Evolutionary conservation across 2,888 invertebrate species (phyloP).

Genomic region (Crepidodera aurea): DNA sequence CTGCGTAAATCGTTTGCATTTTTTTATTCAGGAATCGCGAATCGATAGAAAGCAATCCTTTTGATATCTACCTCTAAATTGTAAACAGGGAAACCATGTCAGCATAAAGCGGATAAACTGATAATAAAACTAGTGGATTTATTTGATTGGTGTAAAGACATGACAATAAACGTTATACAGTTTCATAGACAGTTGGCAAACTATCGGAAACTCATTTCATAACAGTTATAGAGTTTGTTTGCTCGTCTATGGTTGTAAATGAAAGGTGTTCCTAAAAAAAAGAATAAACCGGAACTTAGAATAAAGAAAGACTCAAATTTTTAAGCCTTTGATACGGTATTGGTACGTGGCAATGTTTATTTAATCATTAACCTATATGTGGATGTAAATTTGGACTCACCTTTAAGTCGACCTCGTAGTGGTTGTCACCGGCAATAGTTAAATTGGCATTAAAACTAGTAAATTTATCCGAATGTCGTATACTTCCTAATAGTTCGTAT

Average conservation of each 20-base stretch:
- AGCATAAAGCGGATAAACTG: background rate
- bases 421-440: slow-evolving; percentile 55
- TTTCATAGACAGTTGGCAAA: background rate
- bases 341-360: no score
- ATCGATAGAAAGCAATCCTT: slow-evolving; percentile 8
- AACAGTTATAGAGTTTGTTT: background rate
- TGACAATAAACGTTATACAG: slow-evolving; percentile 10
- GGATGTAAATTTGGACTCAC: slow-evolving; percentile 44
- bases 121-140: slow-evolving; percentile 8
- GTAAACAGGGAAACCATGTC: background rate
- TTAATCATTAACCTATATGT: no score
- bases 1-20: background rate
- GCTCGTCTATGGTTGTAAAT: background rate
- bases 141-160: slow-evolving; percentile 3
- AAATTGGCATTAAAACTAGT: slow-evolving; percentile 59
- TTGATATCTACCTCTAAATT: slow-evolving; percentile 6
- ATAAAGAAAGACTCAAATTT: no score
- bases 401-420: slow-evolving; percentile 61
- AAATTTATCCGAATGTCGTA: slow-evolving; percentile 61
- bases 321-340: no score
- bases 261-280: no score
- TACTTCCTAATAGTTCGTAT: slow-evolving; percentile 51
- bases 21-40: background rate
- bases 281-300: no score
- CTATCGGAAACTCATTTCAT: slow-evolving; percentile 12